These are phyloP conservation scores for Oncorhynchus kisutch DNA, from an alignment of 2,113 vertebrate genomes.

Conservation along the genomic window DNA sequence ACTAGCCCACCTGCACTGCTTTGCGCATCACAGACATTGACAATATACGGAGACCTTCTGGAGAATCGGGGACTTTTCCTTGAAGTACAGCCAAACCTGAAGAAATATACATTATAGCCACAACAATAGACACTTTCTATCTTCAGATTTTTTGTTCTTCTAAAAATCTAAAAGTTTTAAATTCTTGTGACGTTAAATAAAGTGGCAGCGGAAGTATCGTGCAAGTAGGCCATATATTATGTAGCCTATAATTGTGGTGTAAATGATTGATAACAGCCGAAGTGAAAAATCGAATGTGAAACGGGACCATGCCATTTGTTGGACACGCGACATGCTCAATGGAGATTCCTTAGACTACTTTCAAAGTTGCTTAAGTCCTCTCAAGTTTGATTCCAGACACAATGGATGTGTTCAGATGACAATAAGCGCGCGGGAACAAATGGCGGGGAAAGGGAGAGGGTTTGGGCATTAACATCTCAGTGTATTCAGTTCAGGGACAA, in stretches of 20 bases:
- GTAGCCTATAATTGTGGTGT: background rate
- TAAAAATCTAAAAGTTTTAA: background rate
- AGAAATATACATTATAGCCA: background rate
- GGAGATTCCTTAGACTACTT: constrained; percentile 19
- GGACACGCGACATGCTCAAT: constrained; percentile 53
- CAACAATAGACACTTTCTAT: background rate
- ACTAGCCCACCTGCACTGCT: background rate
- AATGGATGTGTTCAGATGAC: constrained; percentile 47
- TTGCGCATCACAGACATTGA: background rate
- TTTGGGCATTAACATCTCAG: constrained; percentile 31
- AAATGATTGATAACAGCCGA: background rate
- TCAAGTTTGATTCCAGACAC: constrained; percentile 23
- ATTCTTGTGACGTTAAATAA: background rate
- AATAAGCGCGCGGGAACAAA: constrained; percentile 25
- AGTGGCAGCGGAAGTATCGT: background rate
- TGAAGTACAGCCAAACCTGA: background rate
- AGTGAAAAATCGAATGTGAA: background rate
- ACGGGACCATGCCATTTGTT: constrained; percentile 1
- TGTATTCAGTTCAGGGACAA: constrained; percentile 40
- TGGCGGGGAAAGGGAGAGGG: constrained; percentile 25
- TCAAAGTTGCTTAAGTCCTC: constrained; percentile 27
- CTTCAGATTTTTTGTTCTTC: background rate
- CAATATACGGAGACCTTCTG: background rate
- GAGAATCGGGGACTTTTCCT: background rate
- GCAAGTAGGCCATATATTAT: background rate